phyloP scores from a whole-genome alignment of 2,797 vertebrate species.

The Sorex maritimensis region DNA sequence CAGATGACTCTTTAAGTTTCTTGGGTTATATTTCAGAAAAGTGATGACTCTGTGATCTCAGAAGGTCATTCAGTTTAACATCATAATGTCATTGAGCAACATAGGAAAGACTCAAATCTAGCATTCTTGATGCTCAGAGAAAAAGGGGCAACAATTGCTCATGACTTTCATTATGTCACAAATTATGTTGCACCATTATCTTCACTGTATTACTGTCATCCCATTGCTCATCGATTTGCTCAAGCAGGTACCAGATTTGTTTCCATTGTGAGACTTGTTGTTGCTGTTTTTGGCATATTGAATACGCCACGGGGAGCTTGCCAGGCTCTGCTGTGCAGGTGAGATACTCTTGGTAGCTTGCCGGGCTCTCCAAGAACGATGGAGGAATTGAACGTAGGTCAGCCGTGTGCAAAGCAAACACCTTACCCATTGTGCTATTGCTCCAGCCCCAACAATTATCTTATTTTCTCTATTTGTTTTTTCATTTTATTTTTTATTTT shows the following conservation, averaged over 20 bases:
- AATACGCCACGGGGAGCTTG: too few relatives aligned
- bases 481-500: conserved; percentile 42
- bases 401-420: too few relatives aligned
- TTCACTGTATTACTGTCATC: background rate
- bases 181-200: background rate
- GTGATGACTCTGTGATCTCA: conserved; percentile 13
- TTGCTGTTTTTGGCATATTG: too few relatives aligned
- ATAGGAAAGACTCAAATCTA: conserved; percentile 52
- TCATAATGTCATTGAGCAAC: conserved; percentile 25
- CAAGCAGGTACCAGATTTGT: too few relatives aligned
- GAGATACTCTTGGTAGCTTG: too few relatives aligned
- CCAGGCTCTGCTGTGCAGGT: too few relatives aligned
- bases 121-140: conserved; percentile 2
- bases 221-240: too few relatives aligned
- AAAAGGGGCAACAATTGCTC: background rate
- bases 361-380: too few relatives aligned
- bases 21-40: conserved; percentile 39
- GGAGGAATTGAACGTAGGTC: too few relatives aligned
- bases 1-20: conserved; percentile 45
- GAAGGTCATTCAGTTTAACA: conserved; percentile 57
- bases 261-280: too few relatives aligned
- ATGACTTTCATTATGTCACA: conserved; percentile 14
- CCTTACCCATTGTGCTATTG: too few relatives aligned
- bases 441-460: background rate
- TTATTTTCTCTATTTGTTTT: background rate